phyloP scores from a whole-genome alignment of 2,797 vertebrate genomes.

The Acrossocheilus wenchowensis region DNA sequence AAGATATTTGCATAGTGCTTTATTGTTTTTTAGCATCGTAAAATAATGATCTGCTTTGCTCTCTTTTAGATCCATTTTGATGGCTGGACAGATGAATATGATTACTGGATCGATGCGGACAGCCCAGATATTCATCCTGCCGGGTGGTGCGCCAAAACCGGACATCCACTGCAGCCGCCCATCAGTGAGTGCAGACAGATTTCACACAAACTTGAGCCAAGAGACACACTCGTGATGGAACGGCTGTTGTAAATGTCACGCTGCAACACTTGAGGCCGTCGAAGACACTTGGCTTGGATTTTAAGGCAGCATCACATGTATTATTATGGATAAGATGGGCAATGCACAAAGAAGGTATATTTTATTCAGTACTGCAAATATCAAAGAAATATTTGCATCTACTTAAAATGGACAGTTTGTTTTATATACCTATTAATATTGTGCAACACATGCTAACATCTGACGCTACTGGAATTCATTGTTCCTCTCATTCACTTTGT shows the following conservation, averaged over 20 bases:
- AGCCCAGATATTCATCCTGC: slow-evolving; percentile 75
- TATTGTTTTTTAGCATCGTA: not conserved
- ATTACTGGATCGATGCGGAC: slow-evolving; percentile 87
- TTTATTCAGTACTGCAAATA: not conserved
- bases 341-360: not conserved
- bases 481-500: not conserved
- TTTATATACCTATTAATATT: not conserved
- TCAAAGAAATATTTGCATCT: not conserved
- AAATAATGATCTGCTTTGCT: not conserved
- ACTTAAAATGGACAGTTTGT: not conserved
- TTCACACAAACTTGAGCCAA: not conserved
- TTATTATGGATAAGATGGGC: not conserved
- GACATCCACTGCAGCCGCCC: slow-evolving; percentile 84
- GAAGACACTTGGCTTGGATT: not conserved
- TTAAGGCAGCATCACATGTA: not conserved
- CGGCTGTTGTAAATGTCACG: too few species aligned
- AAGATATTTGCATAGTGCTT: not conserved
- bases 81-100: slow-evolving; percentile 85
- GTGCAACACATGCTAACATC: not conserved
- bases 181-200: slow-evolving; percentile 77
- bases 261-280: not conserved
- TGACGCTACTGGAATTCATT: not conserved
- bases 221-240: not conserved
- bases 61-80: slow-evolving; percentile 84
- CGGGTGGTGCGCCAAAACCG: slow-evolving; percentile 86